Percentiles rank a stretch among this genome's conserved stretches.
These are phyloP conservation scores for Cynocephalus volans DNA, from an alignment of 2,113 vertebrate species.

Conservation along the genomic window DNA sequence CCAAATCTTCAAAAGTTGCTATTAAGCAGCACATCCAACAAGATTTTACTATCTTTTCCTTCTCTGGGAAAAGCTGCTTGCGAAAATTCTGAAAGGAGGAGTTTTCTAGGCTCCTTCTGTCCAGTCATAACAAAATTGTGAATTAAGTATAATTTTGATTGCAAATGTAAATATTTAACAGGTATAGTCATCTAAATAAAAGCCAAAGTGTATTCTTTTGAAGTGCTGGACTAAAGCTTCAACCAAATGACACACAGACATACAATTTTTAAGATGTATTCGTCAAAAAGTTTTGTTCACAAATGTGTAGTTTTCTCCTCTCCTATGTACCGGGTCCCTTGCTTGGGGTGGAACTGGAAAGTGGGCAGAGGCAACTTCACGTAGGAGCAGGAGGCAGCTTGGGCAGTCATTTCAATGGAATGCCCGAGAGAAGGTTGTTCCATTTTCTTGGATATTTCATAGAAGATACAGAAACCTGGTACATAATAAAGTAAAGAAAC, in stretches of 20 bases:
- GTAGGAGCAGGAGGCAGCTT: not conserved
- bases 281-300: not conserved
- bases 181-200: not conserved
- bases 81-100: not conserved
- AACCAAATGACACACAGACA: not conserved
- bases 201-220: slow-evolving; percentile 39
- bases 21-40: not conserved
- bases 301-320: not conserved
- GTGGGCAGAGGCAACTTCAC: not conserved
- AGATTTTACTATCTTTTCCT: not conserved
- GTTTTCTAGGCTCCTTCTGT: not conserved
- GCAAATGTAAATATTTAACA: not conserved
- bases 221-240: not conserved
- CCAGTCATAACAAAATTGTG: not conserved
- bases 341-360: not conserved
- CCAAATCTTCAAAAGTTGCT: not conserved
- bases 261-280: not conserved
- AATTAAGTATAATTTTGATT: not conserved
- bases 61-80: slow-evolving; percentile 2
- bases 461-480: not conserved
- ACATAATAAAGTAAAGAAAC: not conserved
- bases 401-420: not conserved
- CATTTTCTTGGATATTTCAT: not conserved
- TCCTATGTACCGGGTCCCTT: not conserved
- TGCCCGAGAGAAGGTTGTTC: not conserved